Evolutionary conservation across 2,113 vertebrate species (phyloP).

Genomic region (Aphyosemion australe): DNA sequence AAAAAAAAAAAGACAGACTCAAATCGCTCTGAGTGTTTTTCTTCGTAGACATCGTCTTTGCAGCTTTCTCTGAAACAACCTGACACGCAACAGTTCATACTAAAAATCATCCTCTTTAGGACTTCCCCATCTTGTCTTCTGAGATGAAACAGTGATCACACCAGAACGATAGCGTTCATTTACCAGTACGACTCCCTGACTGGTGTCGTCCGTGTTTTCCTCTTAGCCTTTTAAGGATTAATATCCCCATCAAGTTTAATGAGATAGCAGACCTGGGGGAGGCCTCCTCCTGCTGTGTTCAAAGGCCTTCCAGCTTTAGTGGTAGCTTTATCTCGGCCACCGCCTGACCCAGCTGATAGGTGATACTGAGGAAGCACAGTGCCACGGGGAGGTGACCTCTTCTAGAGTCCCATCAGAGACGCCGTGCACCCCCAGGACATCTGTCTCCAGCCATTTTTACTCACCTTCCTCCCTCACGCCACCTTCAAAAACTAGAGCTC

Average conservation of each 20-base stretch:
- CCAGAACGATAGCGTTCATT: conserved; percentile 55
- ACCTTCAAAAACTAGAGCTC: conserved; percentile 43
- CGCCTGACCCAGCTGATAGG: conserved; percentile 89
- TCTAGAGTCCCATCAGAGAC: conserved; percentile 49
- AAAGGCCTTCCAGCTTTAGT: conserved; percentile 85
- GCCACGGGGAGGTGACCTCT: conserved; percentile 71
- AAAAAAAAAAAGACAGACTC: too few relatives aligned
- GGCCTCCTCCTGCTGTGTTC: conserved; percentile 81
- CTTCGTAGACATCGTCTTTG: neutral
- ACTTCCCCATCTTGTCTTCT: conserved; percentile 27
- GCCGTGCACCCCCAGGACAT: conserved; percentile 41
- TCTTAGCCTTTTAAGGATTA: conserved; percentile 84
- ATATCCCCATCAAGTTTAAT: conserved; percentile 93
- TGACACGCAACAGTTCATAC: neutral
- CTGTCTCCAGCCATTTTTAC: conserved; percentile 53
- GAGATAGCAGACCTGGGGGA: conserved; percentile 86
- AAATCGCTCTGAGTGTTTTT: conserved; percentile 1
- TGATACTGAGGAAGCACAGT: conserved; percentile 85
- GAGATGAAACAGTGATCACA: conserved; percentile 59
- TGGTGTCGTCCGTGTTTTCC: conserved; percentile 74
- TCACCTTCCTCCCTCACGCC: conserved; percentile 47
- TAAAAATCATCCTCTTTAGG: conserved; percentile 6
- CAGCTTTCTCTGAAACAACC: conserved; percentile 5
- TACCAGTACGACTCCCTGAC: conserved; percentile 69
- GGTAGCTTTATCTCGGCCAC: conserved; percentile 91